Percentiles rank a stretch among this genome's conserved stretches.
phyloP scores from a whole-genome alignment of 2,113 vertebrate genomes.

The Lutjanus erythropterus region DNA sequence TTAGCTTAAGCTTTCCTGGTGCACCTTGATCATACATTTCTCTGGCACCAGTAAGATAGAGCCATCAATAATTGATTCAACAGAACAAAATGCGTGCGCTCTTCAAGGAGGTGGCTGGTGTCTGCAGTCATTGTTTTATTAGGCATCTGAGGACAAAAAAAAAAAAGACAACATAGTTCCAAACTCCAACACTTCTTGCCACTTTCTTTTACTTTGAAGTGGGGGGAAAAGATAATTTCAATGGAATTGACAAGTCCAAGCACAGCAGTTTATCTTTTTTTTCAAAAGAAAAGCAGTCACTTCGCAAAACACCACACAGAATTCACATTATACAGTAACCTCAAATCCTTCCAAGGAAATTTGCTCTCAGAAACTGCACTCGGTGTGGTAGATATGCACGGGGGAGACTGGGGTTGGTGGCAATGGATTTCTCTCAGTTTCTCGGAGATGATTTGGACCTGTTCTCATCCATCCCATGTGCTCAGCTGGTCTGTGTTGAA shows the following conservation, averaged over 20 bases:
- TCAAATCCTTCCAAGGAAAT: neutral
- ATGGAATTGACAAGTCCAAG: slow-evolving; percentile 44
- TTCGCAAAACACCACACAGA: slow-evolving; percentile 6
- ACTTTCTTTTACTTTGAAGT: slow-evolving; percentile 46
- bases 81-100: slow-evolving; percentile 39
- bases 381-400: neutral
- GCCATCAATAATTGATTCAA: slow-evolving; percentile 68
- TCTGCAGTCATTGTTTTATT: slow-evolving; percentile 53
- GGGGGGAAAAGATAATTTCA: slow-evolving; percentile 19
- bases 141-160: slow-evolving; percentile 18
- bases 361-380: neutral
- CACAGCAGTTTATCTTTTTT: slow-evolving; percentile 36
- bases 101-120: slow-evolving; percentile 42
- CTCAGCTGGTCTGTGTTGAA: too few relatives aligned
- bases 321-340: slow-evolving; percentile 11
- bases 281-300: neutral
- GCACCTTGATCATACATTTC: slow-evolving; percentile 61
- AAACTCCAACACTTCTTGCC: slow-evolving; percentile 21
- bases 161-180: slow-evolving; percentile 20
- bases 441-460: too few relatives aligned
- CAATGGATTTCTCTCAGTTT: too few relatives aligned
- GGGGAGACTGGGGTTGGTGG: too few relatives aligned
- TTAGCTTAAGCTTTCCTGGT: slow-evolving; percentile 44
- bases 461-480: too few relatives aligned
- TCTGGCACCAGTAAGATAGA: slow-evolving; percentile 24